phyloP scores from a whole-genome alignment of 2,113 vertebrate species.

The Lucifuga dentata region DNA sequence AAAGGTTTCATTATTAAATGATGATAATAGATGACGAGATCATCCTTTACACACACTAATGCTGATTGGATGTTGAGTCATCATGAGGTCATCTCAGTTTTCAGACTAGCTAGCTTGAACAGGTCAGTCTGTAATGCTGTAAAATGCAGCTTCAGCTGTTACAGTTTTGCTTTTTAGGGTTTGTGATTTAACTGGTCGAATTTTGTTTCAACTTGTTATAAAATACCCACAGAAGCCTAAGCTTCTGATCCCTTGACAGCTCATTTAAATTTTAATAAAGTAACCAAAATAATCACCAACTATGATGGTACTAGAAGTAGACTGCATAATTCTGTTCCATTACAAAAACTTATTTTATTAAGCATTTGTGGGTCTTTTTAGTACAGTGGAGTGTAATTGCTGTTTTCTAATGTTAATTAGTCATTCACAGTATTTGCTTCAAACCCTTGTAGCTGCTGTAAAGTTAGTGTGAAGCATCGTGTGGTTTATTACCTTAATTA shows the following conservation, averaged over 20 bases:
- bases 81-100: neutral
- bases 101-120: neutral
- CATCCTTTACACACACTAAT: slow-evolving; percentile 1
- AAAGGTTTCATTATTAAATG: neutral
- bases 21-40: slow-evolving; percentile 27
- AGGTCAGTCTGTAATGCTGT: no score
- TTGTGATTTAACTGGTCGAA: no score
- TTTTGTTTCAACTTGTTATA: neutral
- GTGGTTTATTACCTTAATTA: neutral
- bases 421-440: neutral
- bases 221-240: neutral
- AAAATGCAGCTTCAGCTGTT: no score
- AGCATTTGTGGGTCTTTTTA: no score
- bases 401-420: no score
- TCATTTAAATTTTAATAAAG: neutral
- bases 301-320: neutral
- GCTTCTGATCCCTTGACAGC: neutral
- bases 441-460: neutral
- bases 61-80: slow-evolving; percentile 35
- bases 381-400: neutral
- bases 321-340: neutral
- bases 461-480: neutral
- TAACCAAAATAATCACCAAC: no score
- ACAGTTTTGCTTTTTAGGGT: neutral
- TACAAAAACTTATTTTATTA: neutral